phyloP scores from a whole-genome alignment of 2,888 invertebrate species.

The Drosophila villosipedis region DNA sequence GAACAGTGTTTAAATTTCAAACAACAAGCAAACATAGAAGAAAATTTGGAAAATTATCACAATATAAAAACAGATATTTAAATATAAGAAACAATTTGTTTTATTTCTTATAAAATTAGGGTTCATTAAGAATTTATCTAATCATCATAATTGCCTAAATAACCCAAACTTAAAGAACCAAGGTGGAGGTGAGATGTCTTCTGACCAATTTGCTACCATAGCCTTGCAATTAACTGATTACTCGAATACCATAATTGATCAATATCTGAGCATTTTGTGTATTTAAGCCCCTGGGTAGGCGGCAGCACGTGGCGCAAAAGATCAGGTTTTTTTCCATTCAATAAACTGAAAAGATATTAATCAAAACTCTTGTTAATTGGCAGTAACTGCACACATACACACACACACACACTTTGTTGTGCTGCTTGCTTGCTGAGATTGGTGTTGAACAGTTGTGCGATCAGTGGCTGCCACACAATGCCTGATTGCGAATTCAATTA shows the following conservation, averaged over 20 bases:
- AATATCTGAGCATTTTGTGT: conserved; percentile 19
- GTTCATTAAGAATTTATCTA: neutral
- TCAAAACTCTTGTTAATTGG: conserved; percentile 72
- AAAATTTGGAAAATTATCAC: conserved; percentile 18
- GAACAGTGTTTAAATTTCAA: conserved; percentile 60
- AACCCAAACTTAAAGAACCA: neutral
- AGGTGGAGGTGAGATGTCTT: neutral
- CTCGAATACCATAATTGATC: conserved; percentile 29
- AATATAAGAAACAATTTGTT: conserved; percentile 18
- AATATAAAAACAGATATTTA: conserved; percentile 14
- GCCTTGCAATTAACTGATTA: conserved; percentile 25
- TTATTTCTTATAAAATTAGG: neutral
- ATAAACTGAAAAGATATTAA: conserved; percentile 39
- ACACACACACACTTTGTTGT: conserved; percentile 20
- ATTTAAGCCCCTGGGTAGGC: conserved; percentile 12
- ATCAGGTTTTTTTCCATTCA: neutral
- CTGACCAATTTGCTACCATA: neutral
- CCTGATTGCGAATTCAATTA: conserved; percentile 39
- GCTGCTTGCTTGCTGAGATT: conserved; percentile 28
- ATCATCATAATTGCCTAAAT: neutral
- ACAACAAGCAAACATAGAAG: conserved; percentile 26
- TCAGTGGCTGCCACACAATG: conserved; percentile 27
- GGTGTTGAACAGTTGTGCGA: conserved; percentile 25
- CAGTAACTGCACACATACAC: conserved; percentile 47
- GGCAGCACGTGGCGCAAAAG: conserved; percentile 31